These are phyloP conservation scores for Chaenocephalus aceratus DNA, from an alignment of 2,113 vertebrate species.

Conservation along the genomic window DNA sequence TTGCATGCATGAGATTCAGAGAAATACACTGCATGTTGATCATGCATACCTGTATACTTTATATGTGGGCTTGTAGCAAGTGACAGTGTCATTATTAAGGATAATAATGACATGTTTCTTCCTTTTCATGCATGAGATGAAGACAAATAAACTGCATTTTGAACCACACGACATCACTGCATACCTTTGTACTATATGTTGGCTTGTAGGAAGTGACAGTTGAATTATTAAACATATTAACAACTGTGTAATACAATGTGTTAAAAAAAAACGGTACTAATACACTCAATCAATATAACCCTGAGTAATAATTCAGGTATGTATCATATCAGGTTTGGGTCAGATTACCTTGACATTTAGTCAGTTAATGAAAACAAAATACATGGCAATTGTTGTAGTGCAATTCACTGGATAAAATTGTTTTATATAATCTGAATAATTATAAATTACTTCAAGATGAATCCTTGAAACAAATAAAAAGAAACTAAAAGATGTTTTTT, in stretches of 20 bases:
- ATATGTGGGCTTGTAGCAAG: background rate
- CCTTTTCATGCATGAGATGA: constrained; percentile 67
- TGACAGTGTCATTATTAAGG: constrained; percentile 22
- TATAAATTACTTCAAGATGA: too few species aligned
- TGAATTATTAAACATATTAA: constrained; percentile 1
- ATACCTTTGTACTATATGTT: background rate
- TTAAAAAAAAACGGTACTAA: background rate
- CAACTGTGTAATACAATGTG: background rate
- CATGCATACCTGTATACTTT: constrained; percentile 3
- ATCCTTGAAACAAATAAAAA: too few species aligned
- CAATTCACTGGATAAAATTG: too few species aligned
- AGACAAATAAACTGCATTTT: constrained; percentile 17
- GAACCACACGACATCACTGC: background rate
- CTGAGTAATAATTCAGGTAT: background rate
- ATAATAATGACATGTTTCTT: constrained; percentile 30
- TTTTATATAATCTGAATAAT: too few species aligned
- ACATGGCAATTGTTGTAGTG: too few species aligned
- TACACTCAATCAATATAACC: background rate
- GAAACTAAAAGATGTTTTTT: too few species aligned
- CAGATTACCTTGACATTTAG: too few species aligned
- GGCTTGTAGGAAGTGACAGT: constrained; percentile 14
- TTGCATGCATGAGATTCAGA: constrained; percentile 63
- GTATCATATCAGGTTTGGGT: background rate
- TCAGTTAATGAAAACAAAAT: too few species aligned
- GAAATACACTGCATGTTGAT: constrained; percentile 11